Evolutionary conservation across 2,888 invertebrate species (phyloP), one percentile per base, ranked within the genome.

Genomic region (Pantelozetes paolii): DNA sequence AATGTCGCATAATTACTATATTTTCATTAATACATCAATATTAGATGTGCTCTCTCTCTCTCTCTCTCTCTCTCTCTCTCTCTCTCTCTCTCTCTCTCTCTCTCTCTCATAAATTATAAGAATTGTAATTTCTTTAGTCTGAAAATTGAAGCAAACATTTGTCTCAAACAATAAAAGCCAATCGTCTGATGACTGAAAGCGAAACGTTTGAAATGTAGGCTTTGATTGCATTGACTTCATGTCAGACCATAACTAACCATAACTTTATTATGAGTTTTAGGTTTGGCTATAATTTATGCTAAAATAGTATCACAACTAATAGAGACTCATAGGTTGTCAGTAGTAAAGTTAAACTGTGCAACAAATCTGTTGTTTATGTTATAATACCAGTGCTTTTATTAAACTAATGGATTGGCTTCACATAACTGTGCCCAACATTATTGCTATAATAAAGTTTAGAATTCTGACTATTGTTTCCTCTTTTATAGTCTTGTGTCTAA

Each of bases 241-340:
- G 59, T 59, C 6, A 30, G 28, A 59, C 59, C 59, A 59, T 59
- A 59, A 59, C 59, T 59, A 59, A 59, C 59, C 59, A 59, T 59
- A 59, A 59, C 59, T 59, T 59, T 59, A 59, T 59, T 5, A 30
- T 30, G 28, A 59, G 28, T 59, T 59, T 59, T 28, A 30, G 11
- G 3, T 26, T 57, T 57, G 13, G 59, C 23, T 28, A 1, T 3
- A 9, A 59, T 30, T 9, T 9, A 32, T 59, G 18, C 59, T 1
- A 30, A 30, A 28, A 13, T n/a, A 54, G 59, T 11, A 54, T 3
- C 9, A 54, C 54, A 54, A 28, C 54, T 54, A 9, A 54, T 54
- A 54, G 9, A 54, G 54, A 54, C n/a, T 50, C 30, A 59, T 59
- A 13, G 26, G 8, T 18, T 59, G 59, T 59, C 59, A 59, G 30